Evolutionary conservation across 1,140 invertebrate species (phyloP).

Genomic region (Heterodera schachtii): DNA sequence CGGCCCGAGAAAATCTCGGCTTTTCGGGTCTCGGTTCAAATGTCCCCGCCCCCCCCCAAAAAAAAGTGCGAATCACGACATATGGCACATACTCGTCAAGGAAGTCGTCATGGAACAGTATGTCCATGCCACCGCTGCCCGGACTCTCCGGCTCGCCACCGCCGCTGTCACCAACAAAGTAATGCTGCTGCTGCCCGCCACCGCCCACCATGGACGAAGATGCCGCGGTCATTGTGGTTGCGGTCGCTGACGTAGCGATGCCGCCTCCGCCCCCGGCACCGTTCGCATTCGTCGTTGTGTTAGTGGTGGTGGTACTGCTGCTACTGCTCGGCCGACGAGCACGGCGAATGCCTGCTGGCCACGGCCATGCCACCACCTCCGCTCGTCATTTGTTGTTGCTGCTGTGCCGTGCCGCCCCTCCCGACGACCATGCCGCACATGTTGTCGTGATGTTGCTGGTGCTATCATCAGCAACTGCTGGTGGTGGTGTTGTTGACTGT

Average conservation of each 20-base stretch:
- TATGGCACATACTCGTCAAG: background rate
- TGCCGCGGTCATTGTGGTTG: too few relatives aligned
- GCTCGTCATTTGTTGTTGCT: constrained; percentile 10
- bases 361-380: background rate
- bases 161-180: constrained; percentile 24
- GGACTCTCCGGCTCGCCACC: constrained; percentile 8
- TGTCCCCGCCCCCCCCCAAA: too few relatives aligned
- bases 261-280: background rate
- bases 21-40: too few relatives aligned
- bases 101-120: constrained; percentile 23
- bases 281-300: too few relatives aligned
- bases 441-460: background rate
- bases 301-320: background rate
- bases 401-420: background rate
- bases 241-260: too few relatives aligned
- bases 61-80: too few relatives aligned
- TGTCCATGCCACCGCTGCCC: constrained; percentile 11
- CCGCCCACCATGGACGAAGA: too few relatives aligned
- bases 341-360: background rate
- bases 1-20: too few relatives aligned
- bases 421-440: background rate
- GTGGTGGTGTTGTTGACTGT: background rate
- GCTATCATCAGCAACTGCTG: background rate
- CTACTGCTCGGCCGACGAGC: background rate
- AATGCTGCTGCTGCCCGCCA: background rate